Conservation (phyloP, 2,888 invertebrate genomes). For the Apamea anceps region DNA sequence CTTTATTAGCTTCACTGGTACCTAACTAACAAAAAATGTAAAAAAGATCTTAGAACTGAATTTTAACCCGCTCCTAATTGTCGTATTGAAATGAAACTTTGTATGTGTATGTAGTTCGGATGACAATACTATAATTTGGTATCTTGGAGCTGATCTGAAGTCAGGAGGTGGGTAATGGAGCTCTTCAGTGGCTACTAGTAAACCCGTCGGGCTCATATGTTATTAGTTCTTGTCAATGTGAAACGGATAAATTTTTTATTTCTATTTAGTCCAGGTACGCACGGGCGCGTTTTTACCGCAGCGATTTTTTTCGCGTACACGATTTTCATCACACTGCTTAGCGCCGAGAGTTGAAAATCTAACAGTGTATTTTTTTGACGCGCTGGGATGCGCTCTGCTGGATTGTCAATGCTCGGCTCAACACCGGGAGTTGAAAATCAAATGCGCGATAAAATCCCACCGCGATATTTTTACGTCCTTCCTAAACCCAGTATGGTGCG, state of each 20-base stretch:
- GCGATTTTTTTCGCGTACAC: neutral
- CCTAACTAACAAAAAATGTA: neutral
- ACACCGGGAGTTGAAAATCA: too few species aligned
- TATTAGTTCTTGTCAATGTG: neutral
- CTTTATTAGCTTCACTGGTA: neutral
- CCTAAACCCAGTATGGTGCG: slow-evolving; percentile 1
- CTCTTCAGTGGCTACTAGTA: too few species aligned
- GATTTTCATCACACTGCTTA: neutral
- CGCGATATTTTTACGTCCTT: neutral
- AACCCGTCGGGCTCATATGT: too few species aligned
- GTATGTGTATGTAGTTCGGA: neutral
- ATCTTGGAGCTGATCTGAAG: neutral
- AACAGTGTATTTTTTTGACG: neutral
- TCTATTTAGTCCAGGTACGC: neutral
- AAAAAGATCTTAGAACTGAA: neutral
- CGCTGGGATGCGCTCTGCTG: neutral
- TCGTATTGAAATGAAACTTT: neutral
- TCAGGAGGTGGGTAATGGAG: neutral
- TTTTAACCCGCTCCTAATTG: neutral
- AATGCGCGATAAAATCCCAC: too few species aligned
- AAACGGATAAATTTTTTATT: too few species aligned
- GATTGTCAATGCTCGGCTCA: too few species aligned
- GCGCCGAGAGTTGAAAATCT: too few species aligned
- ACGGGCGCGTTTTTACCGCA: neutral
- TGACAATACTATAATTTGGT: neutral